These are phyloP conservation scores for Digitonthophagus gazella DNA, from an alignment of 2,888 invertebrate species.

Conservation along the genomic window DNA sequence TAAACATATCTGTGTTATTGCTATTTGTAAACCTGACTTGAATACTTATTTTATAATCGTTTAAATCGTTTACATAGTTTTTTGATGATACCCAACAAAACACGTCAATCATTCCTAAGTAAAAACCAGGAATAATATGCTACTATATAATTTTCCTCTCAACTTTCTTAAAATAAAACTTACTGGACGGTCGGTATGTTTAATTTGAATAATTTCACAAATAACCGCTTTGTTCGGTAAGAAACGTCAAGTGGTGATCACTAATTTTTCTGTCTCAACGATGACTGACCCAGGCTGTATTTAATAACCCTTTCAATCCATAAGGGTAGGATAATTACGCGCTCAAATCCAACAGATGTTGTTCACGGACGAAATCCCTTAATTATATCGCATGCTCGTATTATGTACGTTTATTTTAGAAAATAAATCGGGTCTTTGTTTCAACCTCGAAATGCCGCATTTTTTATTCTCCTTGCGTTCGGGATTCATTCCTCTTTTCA, in stretches of 20 bases:
- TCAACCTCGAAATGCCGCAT: conserved; percentile 21
- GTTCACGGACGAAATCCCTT: background rate
- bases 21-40: background rate
- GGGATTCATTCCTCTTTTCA: conserved; percentile 32
- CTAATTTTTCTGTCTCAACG: conserved; percentile 14
- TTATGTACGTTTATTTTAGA: conserved; percentile 8
- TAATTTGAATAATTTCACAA: conserved; percentile 13
- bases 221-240: conserved; percentile 1
- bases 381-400: background rate
- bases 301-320: conserved; percentile 9
- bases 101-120: background rate
- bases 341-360: conserved; percentile 4
- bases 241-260: background rate
- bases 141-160: background rate
- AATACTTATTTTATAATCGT: background rate
- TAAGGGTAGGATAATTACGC: background rate
- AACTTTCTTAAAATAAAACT: background rate
- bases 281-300: background rate
- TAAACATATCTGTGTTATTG: background rate
- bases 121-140: too few species aligned
- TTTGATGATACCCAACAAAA: background rate
- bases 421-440: conserved; percentile 14
- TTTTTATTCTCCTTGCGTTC: conserved; percentile 27
- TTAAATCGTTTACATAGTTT: background rate
- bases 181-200: too few species aligned